Conservation (phyloP, 1,140 invertebrate genomes). For the Olivierus martensii region DNA sequence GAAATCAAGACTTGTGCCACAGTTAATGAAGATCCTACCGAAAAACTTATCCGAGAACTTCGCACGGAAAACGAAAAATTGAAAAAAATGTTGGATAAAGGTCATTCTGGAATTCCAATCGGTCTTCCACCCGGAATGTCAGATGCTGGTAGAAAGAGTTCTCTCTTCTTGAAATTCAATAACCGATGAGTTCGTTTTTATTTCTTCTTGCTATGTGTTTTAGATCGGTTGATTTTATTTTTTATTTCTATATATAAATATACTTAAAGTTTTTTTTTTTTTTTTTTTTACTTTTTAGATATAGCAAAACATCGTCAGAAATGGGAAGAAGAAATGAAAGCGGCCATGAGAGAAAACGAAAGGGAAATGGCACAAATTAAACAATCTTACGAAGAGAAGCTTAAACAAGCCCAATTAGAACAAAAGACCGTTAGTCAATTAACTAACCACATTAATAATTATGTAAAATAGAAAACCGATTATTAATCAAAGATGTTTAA, state of each 20-base stretch:
- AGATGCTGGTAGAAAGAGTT: slow-evolving; percentile 30
- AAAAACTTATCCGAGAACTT: slow-evolving; percentile 41
- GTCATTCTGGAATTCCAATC: slow-evolving; percentile 22
- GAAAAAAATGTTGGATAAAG: slow-evolving; percentile 31
- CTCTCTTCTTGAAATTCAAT: no score
- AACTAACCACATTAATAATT: background rate
- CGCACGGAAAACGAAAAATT: slow-evolving; percentile 44
- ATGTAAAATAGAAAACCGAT: background rate
- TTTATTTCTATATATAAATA: no score
- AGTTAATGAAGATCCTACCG: slow-evolving; percentile 45
- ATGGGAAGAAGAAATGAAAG: slow-evolving; percentile 37
- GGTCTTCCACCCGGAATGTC: slow-evolving; percentile 24
- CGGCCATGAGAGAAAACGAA: slow-evolving; percentile 41
- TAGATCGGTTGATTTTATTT: no score
- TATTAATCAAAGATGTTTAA: background rate
- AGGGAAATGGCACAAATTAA: slow-evolving; percentile 41
- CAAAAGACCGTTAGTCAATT: slow-evolving; percentile 9
- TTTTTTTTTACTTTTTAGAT: no score
- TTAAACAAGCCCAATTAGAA: slow-evolving; percentile 27
- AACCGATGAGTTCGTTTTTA: no score
- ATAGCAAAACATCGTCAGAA: slow-evolving; percentile 26
- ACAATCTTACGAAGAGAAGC: slow-evolving; percentile 40
- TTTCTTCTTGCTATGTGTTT: no score
- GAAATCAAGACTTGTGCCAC: slow-evolving; percentile 42
- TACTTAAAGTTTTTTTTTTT: no score